Evolutionary conservation across 2,113 vertebrate genomes (phyloP), one percentile per base, ranked within the genome.

Genomic region (Lynx canadensis): DNA sequence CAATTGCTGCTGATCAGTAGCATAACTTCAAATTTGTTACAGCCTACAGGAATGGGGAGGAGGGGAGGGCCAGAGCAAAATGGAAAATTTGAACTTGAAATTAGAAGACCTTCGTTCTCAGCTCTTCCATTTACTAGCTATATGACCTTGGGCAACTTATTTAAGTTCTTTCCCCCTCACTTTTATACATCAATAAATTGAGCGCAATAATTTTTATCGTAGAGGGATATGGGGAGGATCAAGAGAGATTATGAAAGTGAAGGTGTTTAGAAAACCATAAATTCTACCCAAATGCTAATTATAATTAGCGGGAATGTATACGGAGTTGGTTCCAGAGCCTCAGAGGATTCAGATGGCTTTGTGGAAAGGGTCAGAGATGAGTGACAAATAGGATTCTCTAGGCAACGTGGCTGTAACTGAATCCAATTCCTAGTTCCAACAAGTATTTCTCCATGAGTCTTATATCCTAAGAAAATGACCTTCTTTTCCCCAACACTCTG

Each of bases 1-100:
- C 91, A 97, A 94, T 97, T 95, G 96, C 98, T 98, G 94, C 97
- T 97, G 97, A 97, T 98, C 96, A 97, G 97, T 98, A 97, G 97
- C 96, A 55, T 97, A 95, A 94, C 95, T 97, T 97, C 87, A 85
- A 92, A 97, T 97, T 98, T 96, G 96, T 97, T 88, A 79, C 92
- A 96, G 96, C 79, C 63, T 74, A 52, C 27, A 91, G 76, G 88
- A 81, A 66, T 48, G 80, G 68, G 87, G 83, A 80, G 33, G 14
- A 31, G 27, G 10, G 41, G 78, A 87, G 82, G 33, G 50, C 65
- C 25, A 6, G 81, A 66, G 87, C 7, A 21, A 79, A 97, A 88
- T 87, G 76, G 74, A 92, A 96, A 92, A 52, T 94, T 94, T 80
- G 87, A 94, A 88, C 65, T 80, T 81, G 48, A 71, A 97, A 69